These are phyloP conservation scores for Crenichthys baileyi DNA, from an alignment of 2,797 vertebrate species.

Conservation along the genomic window DNA sequence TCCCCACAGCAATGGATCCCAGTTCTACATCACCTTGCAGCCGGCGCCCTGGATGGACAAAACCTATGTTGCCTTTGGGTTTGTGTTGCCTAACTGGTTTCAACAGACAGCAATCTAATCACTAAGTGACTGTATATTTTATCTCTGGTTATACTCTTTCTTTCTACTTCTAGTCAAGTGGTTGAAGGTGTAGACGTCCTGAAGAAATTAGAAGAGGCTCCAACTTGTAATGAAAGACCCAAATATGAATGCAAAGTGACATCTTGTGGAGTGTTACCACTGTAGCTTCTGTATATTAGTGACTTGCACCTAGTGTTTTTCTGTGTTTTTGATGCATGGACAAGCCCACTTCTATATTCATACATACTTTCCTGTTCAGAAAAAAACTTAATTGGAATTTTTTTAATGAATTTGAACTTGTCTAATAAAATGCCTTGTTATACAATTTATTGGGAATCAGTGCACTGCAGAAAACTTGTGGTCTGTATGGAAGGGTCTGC, in stretches of 20 bases:
- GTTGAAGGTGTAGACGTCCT: slow-evolving; percentile 88
- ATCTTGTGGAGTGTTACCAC: slow-evolving; percentile 80
- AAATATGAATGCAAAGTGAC: slow-evolving; percentile 80
- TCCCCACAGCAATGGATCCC: slow-evolving; percentile 87
- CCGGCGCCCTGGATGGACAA: slow-evolving; percentile 85
- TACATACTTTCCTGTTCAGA: neutral
- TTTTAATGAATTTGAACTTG: neutral
- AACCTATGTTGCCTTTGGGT: slow-evolving; percentile 93
- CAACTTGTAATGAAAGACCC: slow-evolving; percentile 86
- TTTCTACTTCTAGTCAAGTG: slow-evolving; percentile 79
- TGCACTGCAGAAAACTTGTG: neutral
- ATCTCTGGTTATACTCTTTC: slow-evolving; percentile 13
- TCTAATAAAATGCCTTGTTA: neutral
- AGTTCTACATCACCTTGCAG: slow-evolving; percentile 92
- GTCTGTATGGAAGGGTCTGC: neutral
- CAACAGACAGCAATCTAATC: neutral
- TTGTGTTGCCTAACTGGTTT: slow-evolving; percentile 51
- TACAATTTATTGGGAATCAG: neutral
- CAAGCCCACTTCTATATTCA: neutral
- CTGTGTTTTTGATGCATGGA: slow-evolving; percentile 5
- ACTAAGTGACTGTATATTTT: neutral
- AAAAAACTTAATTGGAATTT: neutral
- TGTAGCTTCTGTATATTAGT: slow-evolving; percentile 44
- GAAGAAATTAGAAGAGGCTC: slow-evolving; percentile 79
- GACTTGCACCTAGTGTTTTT: neutral